phyloP scores from a whole-genome alignment of 2,888 invertebrate genomes.

The Rugalucina vietnamica region DNA sequence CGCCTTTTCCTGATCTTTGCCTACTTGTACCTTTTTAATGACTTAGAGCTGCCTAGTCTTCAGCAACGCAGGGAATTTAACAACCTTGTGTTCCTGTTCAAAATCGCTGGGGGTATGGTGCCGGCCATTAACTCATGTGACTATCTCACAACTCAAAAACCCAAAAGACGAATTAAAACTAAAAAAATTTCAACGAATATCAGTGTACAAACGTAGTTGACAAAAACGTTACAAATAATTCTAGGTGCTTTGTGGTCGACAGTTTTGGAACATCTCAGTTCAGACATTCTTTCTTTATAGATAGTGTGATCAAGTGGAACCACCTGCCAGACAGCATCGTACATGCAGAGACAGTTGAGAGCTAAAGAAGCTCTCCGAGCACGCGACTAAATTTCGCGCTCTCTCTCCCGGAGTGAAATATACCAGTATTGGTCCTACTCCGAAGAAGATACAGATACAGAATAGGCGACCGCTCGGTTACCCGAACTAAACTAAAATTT shows the following conservation, averaged over 20 bases:
- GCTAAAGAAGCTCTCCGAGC: too few relatives aligned
- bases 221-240: not conserved
- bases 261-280: not conserved
- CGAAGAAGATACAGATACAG: too few relatives aligned
- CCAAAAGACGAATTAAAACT: not conserved
- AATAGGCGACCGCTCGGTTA: too few relatives aligned
- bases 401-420: too few relatives aligned
- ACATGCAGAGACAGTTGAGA: slow-evolving; percentile 17
- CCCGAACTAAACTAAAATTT: too few relatives aligned
- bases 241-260: not conserved
- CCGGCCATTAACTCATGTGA: slow-evolving; percentile 10
- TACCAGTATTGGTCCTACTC: too few relatives aligned
- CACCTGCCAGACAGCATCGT: not conserved
- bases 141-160: not conserved
- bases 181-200: not conserved
- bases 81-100: not conserved
- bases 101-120: not conserved
- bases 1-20: too few relatives aligned
- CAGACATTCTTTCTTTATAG: not conserved
- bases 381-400: too few relatives aligned
- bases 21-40: too few relatives aligned
- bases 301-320: not conserved
- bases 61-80: not conserved
- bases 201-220: not conserved
- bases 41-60: not conserved